Percentiles rank a stretch among this genome's conserved stretches.
phyloP scores from a whole-genome alignment of 2,113 vertebrate genomes.

The Ia io region DNA sequence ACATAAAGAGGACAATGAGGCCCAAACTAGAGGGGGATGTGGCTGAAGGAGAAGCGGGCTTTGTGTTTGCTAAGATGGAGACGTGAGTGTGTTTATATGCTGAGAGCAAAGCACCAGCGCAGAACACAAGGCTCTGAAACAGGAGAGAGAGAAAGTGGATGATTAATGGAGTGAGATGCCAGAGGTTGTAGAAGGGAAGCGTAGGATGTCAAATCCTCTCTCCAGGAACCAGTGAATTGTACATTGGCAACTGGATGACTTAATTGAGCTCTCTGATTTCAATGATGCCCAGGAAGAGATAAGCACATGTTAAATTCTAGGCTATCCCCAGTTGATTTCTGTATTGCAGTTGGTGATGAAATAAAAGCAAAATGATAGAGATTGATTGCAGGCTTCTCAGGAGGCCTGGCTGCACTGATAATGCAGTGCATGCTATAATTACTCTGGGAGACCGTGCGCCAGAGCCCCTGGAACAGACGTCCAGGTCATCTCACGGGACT shows the following conservation, averaged over 20 bases:
- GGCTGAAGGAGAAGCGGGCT: not conserved
- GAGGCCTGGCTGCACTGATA: slow-evolving; percentile 48
- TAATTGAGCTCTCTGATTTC: slow-evolving; percentile 62
- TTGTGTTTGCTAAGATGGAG: not conserved
- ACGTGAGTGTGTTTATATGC: not conserved
- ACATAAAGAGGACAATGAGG: not conserved
- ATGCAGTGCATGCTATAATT: slow-evolving; percentile 34
- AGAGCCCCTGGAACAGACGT: not conserved
- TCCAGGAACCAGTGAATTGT: not conserved
- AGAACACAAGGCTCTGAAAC: not conserved
- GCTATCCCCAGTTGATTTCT: slow-evolving; percentile 46
- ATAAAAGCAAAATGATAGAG: slow-evolving; percentile 62
- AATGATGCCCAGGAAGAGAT: slow-evolving; percentile 30
- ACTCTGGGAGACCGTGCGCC: not conserved
- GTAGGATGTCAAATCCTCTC: not conserved
- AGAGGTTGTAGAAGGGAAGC: not conserved
- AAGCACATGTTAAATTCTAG: slow-evolving; percentile 48
- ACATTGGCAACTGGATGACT: slow-evolving; percentile 37
- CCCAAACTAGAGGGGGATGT: not conserved
- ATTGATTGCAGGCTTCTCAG: slow-evolving; percentile 54
- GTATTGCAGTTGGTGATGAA: slow-evolving; percentile 36
- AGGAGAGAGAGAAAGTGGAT: not conserved
- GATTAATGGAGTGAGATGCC: not conserved
- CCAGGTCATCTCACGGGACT: not conserved
- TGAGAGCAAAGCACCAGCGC: not conserved